Evolutionary conservation across 2,888 invertebrate genomes (phyloP), one percentile per base, ranked within the genome.

Genomic region (Caenorhabditis japonica): DNA sequence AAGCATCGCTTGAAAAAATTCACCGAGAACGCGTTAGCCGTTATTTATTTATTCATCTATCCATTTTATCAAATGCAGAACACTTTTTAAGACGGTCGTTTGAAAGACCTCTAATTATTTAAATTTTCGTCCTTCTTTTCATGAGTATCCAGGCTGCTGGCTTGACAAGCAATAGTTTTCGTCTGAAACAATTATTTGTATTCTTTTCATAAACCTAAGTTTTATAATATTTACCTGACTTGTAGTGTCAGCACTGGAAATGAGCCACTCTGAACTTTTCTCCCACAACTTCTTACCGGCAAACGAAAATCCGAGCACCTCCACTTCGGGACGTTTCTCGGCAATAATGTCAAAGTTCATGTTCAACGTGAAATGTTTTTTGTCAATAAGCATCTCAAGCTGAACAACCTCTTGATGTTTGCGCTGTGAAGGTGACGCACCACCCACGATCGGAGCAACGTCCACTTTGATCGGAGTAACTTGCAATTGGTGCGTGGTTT

Each of bases 211-310:
- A 8, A 5, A 41, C 25, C 2, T 17, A 8, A 10, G 15, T 10
- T 4, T 17, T 4, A 23, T 7, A 15, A 61, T 36, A 23, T 52
- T 27, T 2, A 69, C 69, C 34, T 58, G 33, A 47, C 69, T 69
- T 23, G 69, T 69, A 41, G 60, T 60, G 15, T 60, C 55, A 7
- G 60, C 69, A 55, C 69, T 69, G 4, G 53, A 21, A 15, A 69
- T 21, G 30, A 15, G 56, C 71, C 71, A 71, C 8, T 71, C 71
- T n/a, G 58, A 58, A 39, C 71, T 71, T 46, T 62, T 71, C 43
- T 72, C 72, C 72, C 72, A 72, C 38, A 72, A 13, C 17, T 43
- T 60, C 33, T 55, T 46, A 13, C 60, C 64, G 15, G 17, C 21
- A 30, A 72, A 72, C 33, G 56, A 49, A 43, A 72, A 43, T 38